phyloP scores from a whole-genome alignment of 2,797 vertebrate species.

The Lutjanus argentimaculatus region DNA sequence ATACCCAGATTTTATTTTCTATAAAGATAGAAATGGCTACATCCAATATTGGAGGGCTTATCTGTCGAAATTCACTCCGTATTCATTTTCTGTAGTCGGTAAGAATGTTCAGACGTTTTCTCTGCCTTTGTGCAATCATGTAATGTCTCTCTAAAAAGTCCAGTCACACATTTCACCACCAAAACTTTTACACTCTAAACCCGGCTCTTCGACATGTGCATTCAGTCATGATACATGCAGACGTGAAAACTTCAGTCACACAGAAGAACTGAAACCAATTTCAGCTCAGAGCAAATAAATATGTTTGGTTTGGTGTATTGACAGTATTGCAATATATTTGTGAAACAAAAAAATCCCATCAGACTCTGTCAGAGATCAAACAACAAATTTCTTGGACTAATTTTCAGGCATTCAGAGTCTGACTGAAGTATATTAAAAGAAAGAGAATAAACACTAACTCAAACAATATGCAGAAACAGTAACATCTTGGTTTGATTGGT shows the following conservation, averaged over 20 bases:
- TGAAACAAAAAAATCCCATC: no score
- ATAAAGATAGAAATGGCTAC: not conserved
- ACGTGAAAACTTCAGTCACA: conserved; percentile 19
- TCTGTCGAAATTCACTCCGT: not conserved
- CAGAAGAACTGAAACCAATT: not conserved
- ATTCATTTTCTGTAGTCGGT: not conserved
- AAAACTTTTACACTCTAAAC: not conserved
- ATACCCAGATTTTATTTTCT: conserved; percentile 5
- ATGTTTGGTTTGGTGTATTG: no score
- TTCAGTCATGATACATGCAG: not conserved
- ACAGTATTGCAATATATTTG: no score
- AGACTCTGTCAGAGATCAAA: no score
- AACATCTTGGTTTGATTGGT: no score
- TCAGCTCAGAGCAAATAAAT: conserved; percentile 2
- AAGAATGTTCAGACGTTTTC: conserved; percentile 1
- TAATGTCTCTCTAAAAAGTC: not conserved
- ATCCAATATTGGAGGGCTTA: not conserved
- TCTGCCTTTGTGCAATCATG: not conserved
- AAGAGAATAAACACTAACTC: no score
- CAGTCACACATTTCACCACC: not conserved
- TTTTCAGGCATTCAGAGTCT: no score
- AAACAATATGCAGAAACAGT: no score
- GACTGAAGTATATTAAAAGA: no score
- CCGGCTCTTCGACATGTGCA: not conserved
- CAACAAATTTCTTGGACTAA: no score